phyloP scores from a whole-genome alignment of 2,113 vertebrate genomes.

The Brienomyrus longianalis region DNA sequence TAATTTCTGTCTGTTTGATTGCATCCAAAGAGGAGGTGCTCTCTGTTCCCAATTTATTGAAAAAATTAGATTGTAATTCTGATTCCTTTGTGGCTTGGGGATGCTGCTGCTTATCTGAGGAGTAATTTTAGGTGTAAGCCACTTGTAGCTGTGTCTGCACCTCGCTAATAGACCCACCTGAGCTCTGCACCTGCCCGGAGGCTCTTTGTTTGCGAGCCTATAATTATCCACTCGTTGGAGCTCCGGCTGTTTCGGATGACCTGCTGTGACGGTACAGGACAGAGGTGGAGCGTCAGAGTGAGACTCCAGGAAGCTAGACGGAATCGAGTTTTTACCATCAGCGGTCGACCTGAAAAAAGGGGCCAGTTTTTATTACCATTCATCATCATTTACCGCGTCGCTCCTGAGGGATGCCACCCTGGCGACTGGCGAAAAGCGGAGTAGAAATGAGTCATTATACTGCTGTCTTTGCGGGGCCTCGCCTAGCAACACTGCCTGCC shows the following conservation, averaged over 20 bases:
- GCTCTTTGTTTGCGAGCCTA: neutral
- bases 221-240: neutral
- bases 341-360: neutral
- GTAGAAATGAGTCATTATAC: constrained; percentile 42
- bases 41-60: neutral
- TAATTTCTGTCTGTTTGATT: constrained; percentile 4
- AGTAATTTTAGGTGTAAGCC: neutral
- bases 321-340: neutral
- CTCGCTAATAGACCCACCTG: neutral
- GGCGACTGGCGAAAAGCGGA: constrained; percentile 6
- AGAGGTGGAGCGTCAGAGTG: neutral
- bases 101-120: neutral
- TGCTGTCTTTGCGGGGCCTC: constrained; percentile 6
- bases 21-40: neutral
- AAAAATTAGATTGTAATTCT: neutral
- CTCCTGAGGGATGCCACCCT: neutral
- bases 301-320: neutral
- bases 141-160: neutral
- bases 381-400: neutral
- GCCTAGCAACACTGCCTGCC: constrained; percentile 21
- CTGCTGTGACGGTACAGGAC: neutral
- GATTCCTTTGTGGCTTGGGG: neutral
- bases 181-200: neutral
- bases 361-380: neutral
- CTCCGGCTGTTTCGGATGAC: neutral